Evolutionary conservation across 2,113 vertebrate species (phyloP), one percentile per base, ranked within the genome.

Genomic region (Tachysurus fulvidraco): DNA sequence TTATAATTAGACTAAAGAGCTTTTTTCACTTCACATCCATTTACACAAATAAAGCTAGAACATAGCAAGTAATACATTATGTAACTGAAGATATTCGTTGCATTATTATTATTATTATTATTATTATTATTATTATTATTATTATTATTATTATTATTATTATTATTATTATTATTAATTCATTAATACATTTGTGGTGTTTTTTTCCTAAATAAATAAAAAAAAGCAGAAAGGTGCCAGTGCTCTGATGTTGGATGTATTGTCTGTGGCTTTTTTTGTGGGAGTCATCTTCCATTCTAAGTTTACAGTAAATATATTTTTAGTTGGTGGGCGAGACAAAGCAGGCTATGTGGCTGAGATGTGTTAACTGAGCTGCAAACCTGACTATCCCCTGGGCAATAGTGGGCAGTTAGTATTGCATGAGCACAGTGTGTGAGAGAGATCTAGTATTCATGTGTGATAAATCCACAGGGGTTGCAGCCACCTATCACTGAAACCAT

Each of bases 361-460:
- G 82, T 83, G 89, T 89, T 87, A 87, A 90, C 83, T 64, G 89
- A 91, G 85, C 89, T 88, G 86, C 85, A 88, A 90, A 88, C 81
- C 85, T 81, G 85, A 88, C 88, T 85, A 86, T 89, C 89, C 88
- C 89, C 36, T 83, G 85, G 88, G 89, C 73, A 71, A 57, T 41
- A 69, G 69, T n/a, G 54, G 28, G 9, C 74, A 87, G 89, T 88
- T 90, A 90, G 85, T 87, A 86, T 91, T 90, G 85, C 91, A 89
- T 69, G 84, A 81, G 82, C 84, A 67, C 62, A 52, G 88, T 74
- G 85, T 86, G 85, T 46, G 76, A 83, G 84, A 78, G 74, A 85
- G 88, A 90, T 89, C 85, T 88, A 87, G 88, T 88, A 90, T 91
- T 87, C 88, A 88, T 88, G 79, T 88, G 82, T 88, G 85, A 83